Evolutionary conservation across 1,140 invertebrate genomes (phyloP), one percentile per base, ranked within the genome.

Genomic region (Scaptodrosophila lebanonensis): DNA sequence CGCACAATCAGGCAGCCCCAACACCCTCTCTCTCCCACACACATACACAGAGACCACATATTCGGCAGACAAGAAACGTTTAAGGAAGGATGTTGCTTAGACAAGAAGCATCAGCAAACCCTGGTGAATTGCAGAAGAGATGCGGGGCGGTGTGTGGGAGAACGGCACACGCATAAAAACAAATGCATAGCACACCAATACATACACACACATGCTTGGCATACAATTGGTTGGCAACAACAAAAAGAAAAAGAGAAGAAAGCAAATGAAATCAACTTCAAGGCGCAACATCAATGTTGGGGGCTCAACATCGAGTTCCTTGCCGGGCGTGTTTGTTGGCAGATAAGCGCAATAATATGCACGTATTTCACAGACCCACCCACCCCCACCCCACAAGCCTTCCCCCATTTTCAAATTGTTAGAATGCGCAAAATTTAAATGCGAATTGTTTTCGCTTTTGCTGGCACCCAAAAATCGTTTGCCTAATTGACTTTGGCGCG

Each of bases 271-370:
- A 73, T 73, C 75, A 79, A 79, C 59, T 61, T 45, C 63, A 67
- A 66, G 66, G 58, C 57, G 5, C 5, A 16, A 8, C 48, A 38
- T 57, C 43, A 35, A 44, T 9, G 47, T 30, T 45, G 33, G 32
- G 38, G 44, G 32, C 16, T 35, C 18, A 48, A 59, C 54, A 61
- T 62, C 70, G 72, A 52, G 75, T 47, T 53, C 59, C 49, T 60
- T 68, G 73, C 40, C 30, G 40, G 54, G 75, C 75, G 75, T 79
- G 73, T 79, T 79, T 79, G 75, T 73, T 82, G 60, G 60, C 63
- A 79, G 73, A 79, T 79, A 79, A 79, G 73, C 73, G 69, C 75
- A 68, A 79, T 79, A 79, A 79, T 79, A 79, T 79, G 73, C 75
- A 79, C 73, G 73, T 69, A 79, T 82, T 79, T 79, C 73, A 79